Evolutionary conservation across 2,888 invertebrate species (phyloP), one percentile per base, ranked within the genome.

Genomic region (Xanthia togata): DNA sequence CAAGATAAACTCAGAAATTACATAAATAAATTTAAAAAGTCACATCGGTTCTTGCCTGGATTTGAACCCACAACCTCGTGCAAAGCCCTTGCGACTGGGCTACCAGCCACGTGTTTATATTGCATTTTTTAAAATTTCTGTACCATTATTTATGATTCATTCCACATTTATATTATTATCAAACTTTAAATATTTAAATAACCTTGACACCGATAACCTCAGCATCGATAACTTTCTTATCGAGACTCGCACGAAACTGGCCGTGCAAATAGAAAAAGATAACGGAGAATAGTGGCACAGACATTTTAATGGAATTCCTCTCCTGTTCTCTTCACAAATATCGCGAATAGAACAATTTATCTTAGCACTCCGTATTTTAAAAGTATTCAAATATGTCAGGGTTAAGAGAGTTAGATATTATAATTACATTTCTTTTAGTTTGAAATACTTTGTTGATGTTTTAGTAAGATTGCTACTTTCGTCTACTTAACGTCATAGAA

Each of bases 231-330:
- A 67, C 14, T n/a, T 31, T 64, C 50, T 65, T 62, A 78, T 78
- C 80, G 60, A 72, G 5, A 53, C 47, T 23, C 23, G 41, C 82
- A 84, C 92, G 84, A 73, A 90, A 89, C 91, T 92, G 86, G 74
- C 71, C 70, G 79, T 83, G 87, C 86, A 91, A 91, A 90, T 90
- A 91, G 91, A 91, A 93, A 91, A 90, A 92, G 91, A 91, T 92
- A 92, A 89, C 89, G 87, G 79, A 78, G 85, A 88, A 90, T 90
- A 90, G 92, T 91, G 91, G 88, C 89, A 87, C 83, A 87, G 92
- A 93, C 91, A 89, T 91, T 91, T 91, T 93, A 93, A 93, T 93
- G 91, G 93, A 93, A 91, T 92, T 93, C 91, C 90, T 90, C 90
- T 91, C 89, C 87, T 86, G 85, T 85, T 69, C 84, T 88, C 79